Evolutionary conservation across 2,888 invertebrate species (phyloP), one percentile per base, ranked within the genome.

Genomic region (Drosophila barbarae): DNA sequence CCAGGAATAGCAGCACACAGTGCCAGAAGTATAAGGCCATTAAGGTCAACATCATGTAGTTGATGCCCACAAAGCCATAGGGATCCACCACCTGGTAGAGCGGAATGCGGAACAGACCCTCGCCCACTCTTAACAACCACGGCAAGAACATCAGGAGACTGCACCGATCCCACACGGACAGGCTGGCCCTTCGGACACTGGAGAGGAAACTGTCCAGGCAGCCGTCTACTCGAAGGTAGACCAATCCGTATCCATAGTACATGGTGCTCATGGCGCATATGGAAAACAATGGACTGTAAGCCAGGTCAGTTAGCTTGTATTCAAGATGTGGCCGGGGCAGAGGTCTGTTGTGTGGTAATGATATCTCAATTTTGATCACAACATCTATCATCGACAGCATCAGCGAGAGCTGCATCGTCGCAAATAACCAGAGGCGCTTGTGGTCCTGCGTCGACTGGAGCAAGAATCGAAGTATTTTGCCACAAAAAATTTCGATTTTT

Each of bases 101-200:
- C 1, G 58, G 47, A 3, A 52, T 39, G 2, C n/a, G 18, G 3
- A 9, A 7, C 0, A 84, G 44, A 15, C 52, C 50, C 2, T 64
- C 18, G n/a, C 28, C 26, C 6, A 54, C 61, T 23, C 53, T 47
- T 6, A 72, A 8, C n/a, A 39, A 36, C 82, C 77, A 77, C 8
- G 77, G 84, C 15, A 84, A 32, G 1, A 84, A n/a, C 79, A 81
- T 84, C 9, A 81, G 1, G 2, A 39, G 23, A 23, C 57, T 34
- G 0, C 47, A 44, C 1, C 26, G 26, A 1, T 51, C 42, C 84
- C 84, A 81, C 8, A 76, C 30, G 15, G 41, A 28, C 3, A 78
- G 10, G 12, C 58, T 51, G 2, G 64, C 46, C 5, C 13, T 38
- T 6, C 78, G 73, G 2, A 77, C 6, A 0, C 60, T 51, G 12